Base-by-base conservation (phyloP, 2,797 vertebrate species). In the Anas capensis region DNA sequence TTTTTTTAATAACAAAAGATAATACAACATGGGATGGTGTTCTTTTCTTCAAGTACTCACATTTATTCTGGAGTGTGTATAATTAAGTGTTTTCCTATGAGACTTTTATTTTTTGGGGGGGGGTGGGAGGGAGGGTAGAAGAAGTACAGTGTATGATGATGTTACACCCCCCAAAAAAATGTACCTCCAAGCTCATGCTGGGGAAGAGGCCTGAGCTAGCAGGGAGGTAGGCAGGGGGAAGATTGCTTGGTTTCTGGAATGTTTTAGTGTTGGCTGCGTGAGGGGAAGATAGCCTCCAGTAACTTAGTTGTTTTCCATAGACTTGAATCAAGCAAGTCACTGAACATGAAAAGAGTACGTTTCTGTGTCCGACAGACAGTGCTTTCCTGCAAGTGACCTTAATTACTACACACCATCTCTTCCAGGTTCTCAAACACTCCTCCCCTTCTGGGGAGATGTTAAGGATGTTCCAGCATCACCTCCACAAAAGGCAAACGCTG, bases 41-140 rank as follows among this genome's bases (percentile, higher is more conserved):
- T 95, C 65, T 69, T 83, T 92, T 92, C 65, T 92, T 95, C 61
- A 60, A 77, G 36, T 82, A 75, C n/a, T 84, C 64, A 57, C 66
- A 36, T 93, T 95, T 0, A 2, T 58, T 94, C 60, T 93, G 64
- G 66, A 87, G 51, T 90, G 57, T 78, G 33, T 82, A 17, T 88
- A 83, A 91, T 79, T 62, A 58, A 76, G 44, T 5, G 75, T 84
- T 60, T 70, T 91, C 44, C 70, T 85, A 19, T 70, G 44, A 82
- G 57, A 31, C n/a, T 44, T 44, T 4, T 17, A 29, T n/a, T 49
- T 54, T 44, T 0, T 31, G 4, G 48, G n/a, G n/a, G 38, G 14
- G 15, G 7, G 15, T 2, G 42, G 16, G 16, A 7, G 11, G 17
- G 13, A 34, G 33, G 42, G 21, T 69, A 57, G 48, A 61, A 81